Base-by-base conservation (phyloP, 1,140 invertebrate species). In the Bicyclus anynana region DNA sequence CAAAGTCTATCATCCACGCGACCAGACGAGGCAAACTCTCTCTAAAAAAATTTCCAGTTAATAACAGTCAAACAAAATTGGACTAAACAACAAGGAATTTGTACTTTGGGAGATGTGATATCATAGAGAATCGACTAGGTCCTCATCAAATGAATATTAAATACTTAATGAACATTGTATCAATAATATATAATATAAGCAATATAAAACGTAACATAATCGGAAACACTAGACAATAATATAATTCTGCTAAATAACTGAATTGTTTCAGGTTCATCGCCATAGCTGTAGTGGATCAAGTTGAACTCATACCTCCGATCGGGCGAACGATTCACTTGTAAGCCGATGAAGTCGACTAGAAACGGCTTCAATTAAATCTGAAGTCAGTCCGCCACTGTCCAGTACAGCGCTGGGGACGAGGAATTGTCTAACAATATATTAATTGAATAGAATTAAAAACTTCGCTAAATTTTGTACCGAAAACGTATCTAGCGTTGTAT, bases 21-120 rank as follows among this genome's bases (percentile, higher is more conserved):
- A 65, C 62, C 37, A 62, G 50, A 58, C 54, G 61, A 65, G 55
- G 62, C 61, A 62, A 60, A 72, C 72, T 68, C 59, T 77, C 69
- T 71, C 73, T 87, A 86, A 86, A 88, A 84, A 83, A 88, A 88
- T 86, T 86, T 86, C 75, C 76, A 86, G 80, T 86, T 67, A 82
- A 81, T 85, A 86, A 88, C 85, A 88, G 77, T 84, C 72, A 90
- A 90, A 90, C 83, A 87, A 90, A 90, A 90, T 90, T 90, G 87
- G 85, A 90, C 89, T 90, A 90, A 90, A 90, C 86, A 90, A 90
- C 89, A 89, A 90, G 87, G 86, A 88, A 90, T 90, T 90, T 90
- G 87, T 90, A 90, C 89, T 90, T 90, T 89, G 87, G 89, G 87
- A 89, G 78, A 87, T 88, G 87, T 89, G 84, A 89, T 89, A 90